Percentiles rank a stretch among this genome's conserved stretches.
Evolutionary conservation across 2,113 vertebrate species (phyloP).

Genomic region (Phalacrocorax aristotelis): DNA sequence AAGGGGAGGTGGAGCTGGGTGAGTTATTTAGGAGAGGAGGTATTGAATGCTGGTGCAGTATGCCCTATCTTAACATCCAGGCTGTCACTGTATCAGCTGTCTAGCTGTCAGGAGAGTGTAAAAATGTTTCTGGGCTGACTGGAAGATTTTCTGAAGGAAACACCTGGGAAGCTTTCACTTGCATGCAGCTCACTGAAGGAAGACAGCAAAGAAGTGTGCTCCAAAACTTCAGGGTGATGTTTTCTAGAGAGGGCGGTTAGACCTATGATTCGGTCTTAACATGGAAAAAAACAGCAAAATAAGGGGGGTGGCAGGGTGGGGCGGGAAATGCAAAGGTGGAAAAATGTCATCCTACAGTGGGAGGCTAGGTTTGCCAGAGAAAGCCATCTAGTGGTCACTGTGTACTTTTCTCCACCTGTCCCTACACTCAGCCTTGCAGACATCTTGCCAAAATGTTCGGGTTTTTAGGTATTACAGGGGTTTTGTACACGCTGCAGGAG

Average conservation of each 20-base stretch:
- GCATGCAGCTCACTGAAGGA: background rate
- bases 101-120: background rate
- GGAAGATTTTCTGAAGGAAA: background rate
- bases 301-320: no score
- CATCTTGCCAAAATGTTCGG: background rate
- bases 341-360: background rate
- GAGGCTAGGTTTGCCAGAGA: background rate
- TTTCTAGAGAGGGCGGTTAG: background rate
- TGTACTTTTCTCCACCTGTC: background rate
- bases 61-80: background rate
- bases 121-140: background rate
- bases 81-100: background rate
- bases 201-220: background rate
- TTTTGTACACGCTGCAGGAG: background rate
- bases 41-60: background rate
- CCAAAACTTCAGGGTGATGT: background rate
- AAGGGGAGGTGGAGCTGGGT: background rate
- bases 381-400: slow-evolving; percentile 42
- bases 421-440: background rate
- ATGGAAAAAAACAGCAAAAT: no score
- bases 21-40: background rate
- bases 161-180: background rate
- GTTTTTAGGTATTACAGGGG: background rate
- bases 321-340: background rate
- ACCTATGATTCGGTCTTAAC: no score